Evolutionary conservation across 1,140 invertebrate genomes (phyloP).

Genomic region (Eubasilissa regina): DNA sequence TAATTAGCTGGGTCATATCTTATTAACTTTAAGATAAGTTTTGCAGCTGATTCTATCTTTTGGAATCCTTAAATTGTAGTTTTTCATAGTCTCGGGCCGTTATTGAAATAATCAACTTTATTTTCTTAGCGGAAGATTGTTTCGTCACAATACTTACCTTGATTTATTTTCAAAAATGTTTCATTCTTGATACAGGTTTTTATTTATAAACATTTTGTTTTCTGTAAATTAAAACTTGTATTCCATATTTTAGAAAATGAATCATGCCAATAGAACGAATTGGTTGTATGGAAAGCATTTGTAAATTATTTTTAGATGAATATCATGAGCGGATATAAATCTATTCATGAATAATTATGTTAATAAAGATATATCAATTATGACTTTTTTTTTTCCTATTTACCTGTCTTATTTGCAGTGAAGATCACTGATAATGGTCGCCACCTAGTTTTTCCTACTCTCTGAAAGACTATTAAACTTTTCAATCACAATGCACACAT

Average conservation of each 20-base stretch:
- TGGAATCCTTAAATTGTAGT: conserved; percentile 20
- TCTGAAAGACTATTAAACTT: no score
- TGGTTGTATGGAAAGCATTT: conserved; percentile 51
- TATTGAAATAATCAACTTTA: conserved; percentile 14
- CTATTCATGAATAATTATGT: conserved; percentile 56
- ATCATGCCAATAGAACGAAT: conserved; percentile 17
- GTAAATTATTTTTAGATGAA: conserved; percentile 56
- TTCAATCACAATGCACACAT: no score
- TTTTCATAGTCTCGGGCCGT: conserved; percentile 20
- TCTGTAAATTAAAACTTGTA: conserved; percentile 23
- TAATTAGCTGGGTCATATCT: conserved; percentile 53
- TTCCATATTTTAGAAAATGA: conserved; percentile 37
- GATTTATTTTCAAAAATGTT: conserved; percentile 12
- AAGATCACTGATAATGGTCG: no score
- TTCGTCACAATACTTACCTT: conserved; percentile 31
- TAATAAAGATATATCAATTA: conserved; percentile 52
- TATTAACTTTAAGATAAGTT: conserved; percentile 55
- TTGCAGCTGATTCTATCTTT: conserved; percentile 47
- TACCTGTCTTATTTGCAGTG: no score
- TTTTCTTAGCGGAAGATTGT: conserved; percentile 22
- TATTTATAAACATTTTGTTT: not conserved
- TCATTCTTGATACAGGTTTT: conserved; percentile 6
- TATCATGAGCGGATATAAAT: conserved; percentile 30
- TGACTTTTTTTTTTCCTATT: not conserved
- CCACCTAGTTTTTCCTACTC: no score